Percentiles rank a stretch among this genome's conserved stretches.
These are phyloP conservation scores for Propithecus deckenii DNA, from an alignment of 2,797 vertebrate genomes.

Conservation along the genomic window DNA sequence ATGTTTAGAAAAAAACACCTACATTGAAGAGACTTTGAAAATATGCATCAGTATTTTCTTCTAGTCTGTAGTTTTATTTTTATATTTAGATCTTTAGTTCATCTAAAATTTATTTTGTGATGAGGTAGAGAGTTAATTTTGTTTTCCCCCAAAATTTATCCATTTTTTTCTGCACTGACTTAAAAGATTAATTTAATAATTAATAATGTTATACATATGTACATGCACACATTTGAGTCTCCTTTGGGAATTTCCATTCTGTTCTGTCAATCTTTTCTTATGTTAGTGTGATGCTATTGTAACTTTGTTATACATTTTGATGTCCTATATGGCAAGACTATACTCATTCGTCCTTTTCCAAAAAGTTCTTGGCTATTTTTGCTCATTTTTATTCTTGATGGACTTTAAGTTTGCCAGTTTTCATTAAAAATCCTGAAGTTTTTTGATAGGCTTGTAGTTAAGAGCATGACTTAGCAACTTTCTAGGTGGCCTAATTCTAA, in stretches of 20 bases:
- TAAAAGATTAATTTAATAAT: neutral
- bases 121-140: conserved; percentile 8
- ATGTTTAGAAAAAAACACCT: neutral
- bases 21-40: neutral
- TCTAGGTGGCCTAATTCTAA: neutral
- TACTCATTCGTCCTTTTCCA: neutral
- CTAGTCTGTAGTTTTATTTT: conserved; percentile 13
- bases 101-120: neutral
- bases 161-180: neutral
- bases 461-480: neutral
- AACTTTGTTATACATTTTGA: neutral
- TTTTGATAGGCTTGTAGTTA: neutral
- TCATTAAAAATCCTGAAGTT: neutral
- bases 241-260: neutral
- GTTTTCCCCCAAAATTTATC: neutral
- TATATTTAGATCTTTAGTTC: conserved; percentile 7
- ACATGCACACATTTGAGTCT: neutral
- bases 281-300: neutral
- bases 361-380: neutral
- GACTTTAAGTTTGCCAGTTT: neutral
- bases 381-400: neutral
- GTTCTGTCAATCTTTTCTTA: neutral
- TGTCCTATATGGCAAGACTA: neutral
- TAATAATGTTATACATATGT: neutral
- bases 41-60: neutral